A percentile compares a stretch with the other conserved stretches of the same genome.
phyloP scores from a whole-genome alignment of 2,797 vertebrate genomes.

The Ctenosaura bakeri region DNA sequence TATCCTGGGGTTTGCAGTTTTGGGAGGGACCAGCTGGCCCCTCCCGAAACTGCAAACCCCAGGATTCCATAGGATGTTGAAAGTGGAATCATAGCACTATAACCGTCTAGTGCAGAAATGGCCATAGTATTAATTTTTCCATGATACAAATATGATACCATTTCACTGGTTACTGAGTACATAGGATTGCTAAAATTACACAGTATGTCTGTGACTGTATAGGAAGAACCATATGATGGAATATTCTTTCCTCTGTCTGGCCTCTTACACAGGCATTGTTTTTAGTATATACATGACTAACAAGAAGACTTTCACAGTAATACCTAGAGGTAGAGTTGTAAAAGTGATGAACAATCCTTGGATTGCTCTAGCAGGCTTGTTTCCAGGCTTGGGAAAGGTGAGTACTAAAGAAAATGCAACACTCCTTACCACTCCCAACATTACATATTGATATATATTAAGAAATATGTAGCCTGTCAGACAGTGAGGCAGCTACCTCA shows the following conservation, averaged over 20 bases:
- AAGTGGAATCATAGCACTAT: too few species aligned
- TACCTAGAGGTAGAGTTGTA: too few species aligned
- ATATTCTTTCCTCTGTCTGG: neutral
- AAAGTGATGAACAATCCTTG: neutral
- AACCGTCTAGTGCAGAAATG: too few species aligned
- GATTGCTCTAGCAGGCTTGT: neutral
- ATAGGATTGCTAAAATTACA: neutral
- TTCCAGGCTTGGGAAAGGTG: neutral
- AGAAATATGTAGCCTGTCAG: neutral
- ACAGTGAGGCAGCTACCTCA: neutral
- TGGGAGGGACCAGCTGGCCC: too few species aligned
- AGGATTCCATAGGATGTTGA: too few species aligned
- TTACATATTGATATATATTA: neutral
- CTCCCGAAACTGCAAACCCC: too few species aligned
- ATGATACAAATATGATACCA: neutral
- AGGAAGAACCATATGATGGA: neutral
- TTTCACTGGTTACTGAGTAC: neutral
- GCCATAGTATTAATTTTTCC: too few species aligned
- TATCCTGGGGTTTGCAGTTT: too few species aligned
- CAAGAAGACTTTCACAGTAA: too few species aligned
- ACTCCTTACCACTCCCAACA: neutral
- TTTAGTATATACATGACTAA: too few species aligned
- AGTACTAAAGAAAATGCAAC: neutral
- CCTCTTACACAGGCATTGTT: too few species aligned
- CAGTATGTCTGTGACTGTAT: neutral